Conservation (phyloP, 2,888 invertebrate species). For the Lycia hirtaria region DNA sequence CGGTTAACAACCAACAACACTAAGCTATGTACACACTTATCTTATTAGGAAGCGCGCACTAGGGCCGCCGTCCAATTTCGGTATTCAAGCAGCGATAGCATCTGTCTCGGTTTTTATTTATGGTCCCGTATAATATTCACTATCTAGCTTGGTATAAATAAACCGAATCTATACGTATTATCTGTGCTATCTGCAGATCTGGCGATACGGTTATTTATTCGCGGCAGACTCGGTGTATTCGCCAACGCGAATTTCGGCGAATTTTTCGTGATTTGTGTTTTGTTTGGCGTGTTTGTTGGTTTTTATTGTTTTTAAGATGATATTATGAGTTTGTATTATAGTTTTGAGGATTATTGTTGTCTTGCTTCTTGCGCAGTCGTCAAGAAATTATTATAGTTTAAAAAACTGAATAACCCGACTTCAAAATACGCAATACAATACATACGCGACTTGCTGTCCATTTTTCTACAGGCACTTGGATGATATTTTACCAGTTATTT, state of each 20-base stretch:
- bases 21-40: conserved; percentile 47
- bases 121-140: conserved; percentile 61
- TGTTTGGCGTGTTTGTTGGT: not conserved
- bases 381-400: too few species aligned
- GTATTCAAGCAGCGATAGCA: conserved; percentile 54
- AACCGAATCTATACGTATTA: conserved; percentile 62
- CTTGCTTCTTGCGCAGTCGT: too few species aligned
- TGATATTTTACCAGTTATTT: too few species aligned
- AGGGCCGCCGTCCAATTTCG: conserved; percentile 58
- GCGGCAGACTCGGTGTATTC: conserved; percentile 44
- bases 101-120: conserved; percentile 72
- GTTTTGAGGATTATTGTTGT: too few species aligned
- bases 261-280: conserved; percentile 21
- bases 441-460: too few species aligned
- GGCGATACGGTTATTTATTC: conserved; percentile 61
- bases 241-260: conserved; percentile 39
- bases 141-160: conserved; percentile 66
- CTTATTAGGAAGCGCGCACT: conserved; percentile 51
- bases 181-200: conserved; percentile 60
- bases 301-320: not conserved
- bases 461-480: too few species aligned
- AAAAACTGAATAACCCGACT: too few species aligned
- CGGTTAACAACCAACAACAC: conserved; percentile 31
- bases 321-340: too few species aligned
- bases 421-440: too few species aligned